Evolutionary conservation across 2,113 vertebrate genomes (phyloP).

Genomic region (Sylvietta virens): DNA sequence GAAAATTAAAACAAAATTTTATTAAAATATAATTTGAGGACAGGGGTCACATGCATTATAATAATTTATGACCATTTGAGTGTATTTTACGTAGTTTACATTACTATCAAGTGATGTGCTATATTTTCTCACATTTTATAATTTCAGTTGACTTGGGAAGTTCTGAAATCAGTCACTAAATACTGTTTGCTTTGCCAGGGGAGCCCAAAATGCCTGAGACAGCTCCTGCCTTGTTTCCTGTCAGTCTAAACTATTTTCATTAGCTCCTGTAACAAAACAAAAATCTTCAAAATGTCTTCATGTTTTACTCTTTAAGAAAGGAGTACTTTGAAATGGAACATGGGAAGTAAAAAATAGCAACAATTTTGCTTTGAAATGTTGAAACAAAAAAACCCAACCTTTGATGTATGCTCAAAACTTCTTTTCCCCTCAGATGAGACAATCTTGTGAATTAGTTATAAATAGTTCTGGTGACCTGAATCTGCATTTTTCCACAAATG

Average conservation of each 20-base stretch:
- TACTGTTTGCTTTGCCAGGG: neutral
- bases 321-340: constrained; percentile 39
- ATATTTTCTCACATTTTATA: neutral
- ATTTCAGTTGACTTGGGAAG: neutral
- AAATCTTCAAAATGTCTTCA: neutral
- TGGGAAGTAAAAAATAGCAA: constrained; percentile 18
- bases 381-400: neutral
- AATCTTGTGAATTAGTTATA: constrained; percentile 3
- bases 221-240: neutral
- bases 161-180: neutral
- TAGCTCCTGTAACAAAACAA: constrained; percentile 23
- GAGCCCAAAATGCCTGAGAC: neutral
- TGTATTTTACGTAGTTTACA: neutral
- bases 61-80: neutral
- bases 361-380: constrained; percentile 43
- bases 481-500: neutral
- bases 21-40: neutral
- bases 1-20: neutral
- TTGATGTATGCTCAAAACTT: constrained; percentile 7
- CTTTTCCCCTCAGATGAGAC: neutral
- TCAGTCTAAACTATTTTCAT: constrained; percentile 47
- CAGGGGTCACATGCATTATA: accelerated
- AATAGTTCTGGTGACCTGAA: constrained; percentile 33
- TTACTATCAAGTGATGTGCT: neutral
- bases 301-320: constrained; percentile 14